Conservation (phyloP, 2,113 vertebrate genomes). For the Anthoscopus minutus region DNA sequence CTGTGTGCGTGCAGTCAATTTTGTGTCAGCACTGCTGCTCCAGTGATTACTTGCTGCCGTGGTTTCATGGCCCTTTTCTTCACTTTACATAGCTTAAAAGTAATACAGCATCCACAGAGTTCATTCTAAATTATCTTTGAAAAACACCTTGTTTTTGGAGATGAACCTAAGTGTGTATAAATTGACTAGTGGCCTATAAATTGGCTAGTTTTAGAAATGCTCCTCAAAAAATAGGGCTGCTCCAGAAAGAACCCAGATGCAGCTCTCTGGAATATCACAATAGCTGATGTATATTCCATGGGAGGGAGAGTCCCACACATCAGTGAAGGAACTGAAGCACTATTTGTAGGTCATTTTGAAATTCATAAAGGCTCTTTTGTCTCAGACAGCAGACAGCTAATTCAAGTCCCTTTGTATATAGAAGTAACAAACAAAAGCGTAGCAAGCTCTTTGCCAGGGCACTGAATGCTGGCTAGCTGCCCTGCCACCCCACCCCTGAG, state of each 20-base stretch:
- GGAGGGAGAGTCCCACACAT: background rate
- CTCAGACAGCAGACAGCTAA: background rate
- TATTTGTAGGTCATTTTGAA: background rate
- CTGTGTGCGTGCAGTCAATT: background rate
- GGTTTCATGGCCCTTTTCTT: background rate
- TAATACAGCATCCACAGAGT: background rate
- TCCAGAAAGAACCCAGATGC: background rate
- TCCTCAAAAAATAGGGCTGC: background rate
- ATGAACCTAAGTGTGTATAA: background rate
- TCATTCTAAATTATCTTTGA: background rate
- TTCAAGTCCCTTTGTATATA: constrained; percentile 2
- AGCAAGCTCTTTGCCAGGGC: background rate
- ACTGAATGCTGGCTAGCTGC: background rate
- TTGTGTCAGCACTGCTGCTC: background rate
- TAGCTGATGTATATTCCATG: background rate
- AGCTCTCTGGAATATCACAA: background rate
- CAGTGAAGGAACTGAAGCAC: background rate
- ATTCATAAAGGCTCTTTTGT: constrained; percentile 33
- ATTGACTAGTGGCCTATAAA: background rate
- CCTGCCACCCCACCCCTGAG: background rate
- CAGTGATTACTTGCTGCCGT: background rate
- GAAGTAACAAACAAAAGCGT: background rate
- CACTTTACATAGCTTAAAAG: background rate
- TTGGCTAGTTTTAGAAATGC: background rate
- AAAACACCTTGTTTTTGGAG: background rate